Base-by-base conservation (phyloP, 2,113 vertebrate genomes). In the Gymnarchus niloticus region DNA sequence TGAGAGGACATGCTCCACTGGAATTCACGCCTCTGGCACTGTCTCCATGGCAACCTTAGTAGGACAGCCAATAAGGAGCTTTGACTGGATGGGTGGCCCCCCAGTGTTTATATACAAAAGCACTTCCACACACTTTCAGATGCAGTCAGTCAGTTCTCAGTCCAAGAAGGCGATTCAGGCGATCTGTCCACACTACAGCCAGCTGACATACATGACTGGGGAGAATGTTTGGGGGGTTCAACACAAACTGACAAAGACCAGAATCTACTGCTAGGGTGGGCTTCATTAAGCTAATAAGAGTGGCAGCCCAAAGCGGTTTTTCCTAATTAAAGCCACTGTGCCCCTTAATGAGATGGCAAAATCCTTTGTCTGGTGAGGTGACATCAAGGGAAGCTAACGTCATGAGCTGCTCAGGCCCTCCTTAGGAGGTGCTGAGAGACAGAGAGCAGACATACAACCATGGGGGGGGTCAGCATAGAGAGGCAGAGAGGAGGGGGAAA, bases 1-100 rank as follows among this genome's bases (percentile, higher is more conserved):
- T 28, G 25, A 25, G 80, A 54, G 28, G 51, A 82, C 80, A 81
- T 10, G 65, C 77, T 81, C 44, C 49, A 54, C 48, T 19, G 14
- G 51, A 54, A 82, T 56, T 51, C 51, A 37, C 37, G 80, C 80
- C 80, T 25, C 51, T 82, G 80, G 80, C 80, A 51, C 92, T 76
- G 92, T 95, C 90, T 91, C 93, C 90, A 94, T 93, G 93, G 88
- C 93, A 94, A 95, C 94, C 89, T 85, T 87, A 93, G 90, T 92
- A 92, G 93, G 93, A 93, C 94, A 94, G 86, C 93, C 94, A 95
- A 93, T 94, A 87, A 88, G 85, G 89, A 84, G 83, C 83, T 81
- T 28, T 1, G 46, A 76, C 76, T 41, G 91, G 92, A 52, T 86
- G 86, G 85, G 91, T 88, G 87, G 87, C 77, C 86, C 88, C 87